phyloP scores from a whole-genome alignment of 64 coral and sea anemone genomes.

The Hydrozoanthus tunicans region DNA sequence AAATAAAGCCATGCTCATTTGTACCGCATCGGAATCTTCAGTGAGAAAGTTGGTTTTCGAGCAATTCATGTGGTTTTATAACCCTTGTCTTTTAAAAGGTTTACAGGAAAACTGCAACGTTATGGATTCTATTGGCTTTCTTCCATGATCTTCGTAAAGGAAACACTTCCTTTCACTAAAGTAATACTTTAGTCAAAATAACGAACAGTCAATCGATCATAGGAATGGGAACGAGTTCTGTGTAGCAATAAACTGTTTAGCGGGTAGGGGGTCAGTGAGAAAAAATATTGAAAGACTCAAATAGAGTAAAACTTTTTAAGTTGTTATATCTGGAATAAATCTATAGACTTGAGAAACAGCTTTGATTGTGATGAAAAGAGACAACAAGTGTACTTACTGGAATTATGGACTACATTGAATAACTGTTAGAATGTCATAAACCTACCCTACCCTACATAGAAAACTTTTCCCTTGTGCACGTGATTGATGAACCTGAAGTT shows the following conservation, averaged over 20 bases:
- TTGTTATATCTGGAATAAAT: neutral
- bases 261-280: neutral
- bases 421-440: neutral
- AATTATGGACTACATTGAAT: too few relatives aligned
- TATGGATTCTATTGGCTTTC: too few relatives aligned
- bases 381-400: too few relatives aligned
- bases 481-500: slow-evolving; percentile 10
- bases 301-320: neutral
- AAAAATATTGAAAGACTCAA: too few relatives aligned
- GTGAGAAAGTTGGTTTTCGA: too few relatives aligned
- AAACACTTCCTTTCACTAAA: too few relatives aligned
- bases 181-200: neutral
- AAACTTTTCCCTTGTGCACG: slow-evolving; percentile 29
- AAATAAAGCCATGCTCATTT: too few relatives aligned
- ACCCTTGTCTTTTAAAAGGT: too few relatives aligned
- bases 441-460: neutral
- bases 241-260: neutral
- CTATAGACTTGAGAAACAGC: neutral
- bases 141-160: too few relatives aligned
- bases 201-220: neutral
- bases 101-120: too few relatives aligned
- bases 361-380: neutral
- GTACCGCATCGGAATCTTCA: too few relatives aligned
- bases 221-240: slow-evolving; percentile 43
- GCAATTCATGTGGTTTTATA: too few relatives aligned